phyloP scores from a whole-genome alignment of 2,888 invertebrate genomes.

The Meteorus colon region DNA sequence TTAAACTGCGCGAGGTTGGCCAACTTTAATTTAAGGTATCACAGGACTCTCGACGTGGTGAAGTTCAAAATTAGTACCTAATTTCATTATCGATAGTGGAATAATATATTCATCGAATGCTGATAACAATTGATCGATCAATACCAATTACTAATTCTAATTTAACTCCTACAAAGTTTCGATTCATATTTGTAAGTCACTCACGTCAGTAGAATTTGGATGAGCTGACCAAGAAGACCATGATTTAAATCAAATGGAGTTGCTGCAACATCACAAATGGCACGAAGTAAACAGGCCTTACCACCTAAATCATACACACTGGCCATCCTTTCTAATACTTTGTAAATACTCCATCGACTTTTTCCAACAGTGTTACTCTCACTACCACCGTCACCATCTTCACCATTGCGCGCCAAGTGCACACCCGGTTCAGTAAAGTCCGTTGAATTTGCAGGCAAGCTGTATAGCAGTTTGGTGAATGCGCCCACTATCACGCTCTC shows the following conservation, averaged over 20 bases:
- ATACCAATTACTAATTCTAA: background rate
- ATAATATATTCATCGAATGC: background rate
- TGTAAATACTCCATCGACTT: constrained; percentile 80
- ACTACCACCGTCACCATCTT: background rate
- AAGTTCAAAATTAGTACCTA: constrained; percentile 37
- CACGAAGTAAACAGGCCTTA: constrained; percentile 82
- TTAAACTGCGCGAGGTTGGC: constrained; percentile 17
- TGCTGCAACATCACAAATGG: constrained; percentile 85
- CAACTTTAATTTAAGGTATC: constrained; percentile 38
- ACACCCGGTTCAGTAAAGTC: constrained; percentile 68
- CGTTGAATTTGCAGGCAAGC: constrained; percentile 70
- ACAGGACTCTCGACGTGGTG: constrained; percentile 27
- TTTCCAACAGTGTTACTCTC: constrained; percentile 39
- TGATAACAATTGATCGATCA: background rate
- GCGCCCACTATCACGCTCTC: constrained; percentile 72
- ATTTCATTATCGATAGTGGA: constrained; percentile 35
- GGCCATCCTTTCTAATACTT: constrained; percentile 77
- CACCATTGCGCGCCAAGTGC: constrained; percentile 55
- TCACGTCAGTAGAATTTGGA: constrained; percentile 82
- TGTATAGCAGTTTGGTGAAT: constrained; percentile 71
- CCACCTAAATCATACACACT: constrained; percentile 70
- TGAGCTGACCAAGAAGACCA: constrained; percentile 83
- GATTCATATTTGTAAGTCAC: constrained; percentile 41
- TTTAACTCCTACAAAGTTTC: background rate
- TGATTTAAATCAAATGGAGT: constrained; percentile 81